Evolutionary conservation across 1,140 invertebrate genomes (phyloP), one percentile per base, ranked within the genome.

Genomic region (Drosophila yakuba): DNA sequence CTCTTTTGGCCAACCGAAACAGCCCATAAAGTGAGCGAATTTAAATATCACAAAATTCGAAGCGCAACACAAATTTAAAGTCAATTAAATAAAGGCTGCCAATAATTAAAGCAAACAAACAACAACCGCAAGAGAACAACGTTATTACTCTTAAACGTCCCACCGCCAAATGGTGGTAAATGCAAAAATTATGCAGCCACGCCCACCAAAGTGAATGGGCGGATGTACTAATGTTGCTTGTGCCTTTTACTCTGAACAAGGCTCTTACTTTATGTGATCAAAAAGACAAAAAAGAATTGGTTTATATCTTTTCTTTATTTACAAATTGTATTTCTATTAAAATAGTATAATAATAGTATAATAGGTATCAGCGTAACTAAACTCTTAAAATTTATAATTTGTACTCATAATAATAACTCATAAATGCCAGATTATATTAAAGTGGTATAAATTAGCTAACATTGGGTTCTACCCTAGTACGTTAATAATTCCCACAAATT

Each of bases 1-100:
- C 51, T 69, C 25, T 10, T 35, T 57, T 44, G 44, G 36, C 47
- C 10, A 44, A 15, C 50, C 64, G 3, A 57, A 48, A 57, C 64
- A 28, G 50, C 36, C 56, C 23, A 23, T 54, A 52, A 61, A 48
- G n/a, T 69, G 36, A 72, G 64, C 45, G 51, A 72, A 57, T 57
- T 72, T 72, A 72, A 69, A 41, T 58, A 25, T 43, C 64, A 54
- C 64, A 68, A 44, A 66, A 44, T 67, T 35, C 44, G 51, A 47
- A 68, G 35, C 41, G 14, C 28, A 43, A 41, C 63, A 61, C 23
- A 51, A 54, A 74, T 55, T 74, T 55, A 62, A 77, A 77, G 63
- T 59, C 63, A 68, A 61, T 77, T 69, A 77, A 67, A 67, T 51
- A 57, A 68, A 60, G 57, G 43, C 20, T 61, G 52, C 50, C 32